These are phyloP conservation scores for Goniozus legneri DNA, from an alignment of 1,140 invertebrate genomes.

Conservation along the genomic window DNA sequence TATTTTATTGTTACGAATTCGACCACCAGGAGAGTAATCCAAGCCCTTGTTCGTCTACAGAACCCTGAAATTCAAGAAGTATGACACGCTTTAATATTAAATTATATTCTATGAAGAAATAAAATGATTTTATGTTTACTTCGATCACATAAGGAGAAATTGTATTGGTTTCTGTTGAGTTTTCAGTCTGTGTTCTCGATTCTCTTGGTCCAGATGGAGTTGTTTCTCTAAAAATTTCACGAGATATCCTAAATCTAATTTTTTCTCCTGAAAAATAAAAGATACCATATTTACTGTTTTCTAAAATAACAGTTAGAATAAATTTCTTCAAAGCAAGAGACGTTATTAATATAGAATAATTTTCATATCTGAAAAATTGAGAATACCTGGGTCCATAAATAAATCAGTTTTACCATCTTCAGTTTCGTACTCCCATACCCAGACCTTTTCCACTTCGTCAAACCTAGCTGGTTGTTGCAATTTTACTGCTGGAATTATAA, in stretches of 20 bases:
- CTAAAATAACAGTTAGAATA: too few species aligned
- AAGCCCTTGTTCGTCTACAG: slow-evolving; percentile 88
- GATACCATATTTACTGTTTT: too few species aligned
- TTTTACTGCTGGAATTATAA: slow-evolving; percentile 82
- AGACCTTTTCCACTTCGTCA: slow-evolving; percentile 89
- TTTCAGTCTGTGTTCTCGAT: slow-evolving; percentile 51
- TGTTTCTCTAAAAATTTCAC: slow-evolving; percentile 86
- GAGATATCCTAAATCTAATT: slow-evolving; percentile 85
- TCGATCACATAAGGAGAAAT: slow-evolving; percentile 68
- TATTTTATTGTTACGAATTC: slow-evolving; percentile 30
- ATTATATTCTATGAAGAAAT: not conserved
- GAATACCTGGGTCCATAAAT: slow-evolving; percentile 81
- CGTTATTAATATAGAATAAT: too few species aligned
- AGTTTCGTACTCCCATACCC: slow-evolving; percentile 92
- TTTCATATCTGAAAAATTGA: slow-evolving; percentile 26
- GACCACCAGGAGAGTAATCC: slow-evolving; percentile 88
- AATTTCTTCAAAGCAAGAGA: too few species aligned
- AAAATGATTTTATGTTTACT: slow-evolving; percentile 50
- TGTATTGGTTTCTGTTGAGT: slow-evolving; percentile 56
- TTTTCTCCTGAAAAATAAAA: slow-evolving; percentile 65
- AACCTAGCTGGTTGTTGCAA: slow-evolving; percentile 89
- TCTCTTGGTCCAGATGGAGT: slow-evolving; percentile 67
- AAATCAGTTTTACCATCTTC: slow-evolving; percentile 85
- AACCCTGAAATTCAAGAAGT: slow-evolving; percentile 62
- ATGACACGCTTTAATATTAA: too few species aligned